Percentiles rank a stretch among this genome's conserved stretches.
phyloP scores from a whole-genome alignment of 1,140 invertebrate species.

The Drosophila tani region DNA sequence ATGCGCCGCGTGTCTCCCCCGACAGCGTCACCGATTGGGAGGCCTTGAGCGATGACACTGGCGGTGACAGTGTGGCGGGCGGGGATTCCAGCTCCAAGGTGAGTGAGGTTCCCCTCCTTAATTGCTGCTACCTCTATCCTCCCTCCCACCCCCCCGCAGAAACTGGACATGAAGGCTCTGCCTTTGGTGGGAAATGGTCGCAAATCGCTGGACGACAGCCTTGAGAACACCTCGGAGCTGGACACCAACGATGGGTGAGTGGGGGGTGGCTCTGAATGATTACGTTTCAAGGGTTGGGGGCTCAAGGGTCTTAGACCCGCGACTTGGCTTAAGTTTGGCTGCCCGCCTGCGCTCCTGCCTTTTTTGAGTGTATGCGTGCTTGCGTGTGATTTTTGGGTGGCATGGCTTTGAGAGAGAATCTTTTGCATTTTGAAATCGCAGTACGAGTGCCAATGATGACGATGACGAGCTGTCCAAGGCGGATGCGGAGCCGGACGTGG shows the following conservation, averaged over 20 bases:
- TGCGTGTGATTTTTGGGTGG: slow-evolving; percentile 29
- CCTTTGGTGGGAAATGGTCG: slow-evolving; percentile 55
- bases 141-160: slow-evolving; percentile 35
- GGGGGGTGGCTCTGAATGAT: not conserved
- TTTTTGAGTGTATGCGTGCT: slow-evolving; percentile 26
- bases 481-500: slow-evolving; percentile 44
- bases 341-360: slow-evolving; percentile 16
- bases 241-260: slow-evolving; percentile 82
- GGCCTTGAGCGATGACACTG: slow-evolving; percentile 72
- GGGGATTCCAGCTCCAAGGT: slow-evolving; percentile 62
- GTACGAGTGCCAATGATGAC: slow-evolving; percentile 73
- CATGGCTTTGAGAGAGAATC: slow-evolving; percentile 66
- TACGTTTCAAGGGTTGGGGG: not conserved
- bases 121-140: not conserved
- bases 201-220: slow-evolving; percentile 76
- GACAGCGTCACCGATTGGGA: slow-evolving; percentile 91
- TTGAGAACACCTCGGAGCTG: slow-evolving; percentile 78
- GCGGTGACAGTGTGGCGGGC: slow-evolving; percentile 40
- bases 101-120: not conserved
- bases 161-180: slow-evolving; percentile 61
- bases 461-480: slow-evolving; percentile 72
- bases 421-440: slow-evolving; percentile 77
- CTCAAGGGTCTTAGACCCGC: slow-evolving; percentile 24
- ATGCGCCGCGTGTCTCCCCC: slow-evolving; percentile 91
- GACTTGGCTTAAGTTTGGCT: slow-evolving; percentile 39